Conservation (phyloP, 2,113 vertebrate species). For the Procavia capensis region DNA sequence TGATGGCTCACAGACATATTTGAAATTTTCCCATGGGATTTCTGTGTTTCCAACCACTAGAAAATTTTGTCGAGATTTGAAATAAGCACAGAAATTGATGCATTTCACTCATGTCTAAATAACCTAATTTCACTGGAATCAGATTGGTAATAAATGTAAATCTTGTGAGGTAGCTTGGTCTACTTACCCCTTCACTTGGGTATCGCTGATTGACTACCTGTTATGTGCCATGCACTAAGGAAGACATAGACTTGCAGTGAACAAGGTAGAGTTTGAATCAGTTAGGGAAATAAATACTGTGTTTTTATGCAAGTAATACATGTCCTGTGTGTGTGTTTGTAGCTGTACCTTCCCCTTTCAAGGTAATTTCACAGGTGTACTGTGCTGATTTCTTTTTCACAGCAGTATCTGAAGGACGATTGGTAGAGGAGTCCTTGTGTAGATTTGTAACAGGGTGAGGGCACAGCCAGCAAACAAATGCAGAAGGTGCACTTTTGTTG, state of each 20-base stretch:
- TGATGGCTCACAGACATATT: slow-evolving; percentile 12
- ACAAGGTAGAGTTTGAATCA: not conserved
- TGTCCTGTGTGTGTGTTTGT: too few species aligned
- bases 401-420: too few species aligned
- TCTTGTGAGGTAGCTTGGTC: slow-evolving; percentile 23
- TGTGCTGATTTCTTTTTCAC: too few species aligned
- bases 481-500: too few species aligned
- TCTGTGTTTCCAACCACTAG: slow-evolving; percentile 43
- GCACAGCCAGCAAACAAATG: too few species aligned
- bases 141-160: slow-evolving; percentile 28
- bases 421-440: too few species aligned
- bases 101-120: slow-evolving; percentile 57
- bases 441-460: too few species aligned
- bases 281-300: not conserved
- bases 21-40: not conserved
- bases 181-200: not conserved
- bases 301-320: too few species aligned
- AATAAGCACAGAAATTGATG: slow-evolving; percentile 45
- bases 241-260: not conserved
- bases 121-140: slow-evolving; percentile 21
- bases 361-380: too few species aligned
- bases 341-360: too few species aligned
- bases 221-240: not conserved
- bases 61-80: slow-evolving; percentile 45
- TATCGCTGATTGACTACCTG: not conserved